Evolutionary conservation across 2,888 invertebrate genomes (phyloP).

Genomic region (Pyralis farinalis): DNA sequence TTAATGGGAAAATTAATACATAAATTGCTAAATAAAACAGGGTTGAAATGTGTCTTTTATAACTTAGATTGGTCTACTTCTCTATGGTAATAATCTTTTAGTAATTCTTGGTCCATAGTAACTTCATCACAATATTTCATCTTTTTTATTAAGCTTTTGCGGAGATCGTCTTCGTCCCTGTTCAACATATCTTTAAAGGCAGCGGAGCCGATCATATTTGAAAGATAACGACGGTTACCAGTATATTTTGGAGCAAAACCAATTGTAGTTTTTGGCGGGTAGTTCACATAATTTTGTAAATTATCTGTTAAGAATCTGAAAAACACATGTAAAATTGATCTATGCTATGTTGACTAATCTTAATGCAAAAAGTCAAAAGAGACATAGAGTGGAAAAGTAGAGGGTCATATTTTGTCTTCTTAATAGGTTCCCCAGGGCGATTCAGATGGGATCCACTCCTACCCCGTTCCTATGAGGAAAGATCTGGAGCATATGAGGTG

Average conservation of each 20-base stretch:
- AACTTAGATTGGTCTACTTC: constrained; percentile 42
- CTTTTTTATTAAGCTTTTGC: constrained; percentile 38
- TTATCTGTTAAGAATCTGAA: constrained; percentile 51
- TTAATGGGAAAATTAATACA: too few species aligned
- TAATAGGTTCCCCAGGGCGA: too few species aligned
- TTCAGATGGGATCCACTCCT: too few species aligned
- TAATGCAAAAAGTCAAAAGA: too few species aligned
- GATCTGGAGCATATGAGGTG: too few species aligned
- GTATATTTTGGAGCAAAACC: constrained; percentile 54
- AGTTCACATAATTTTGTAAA: constrained; percentile 46
- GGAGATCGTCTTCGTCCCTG: constrained; percentile 41
- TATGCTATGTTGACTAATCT: too few species aligned
- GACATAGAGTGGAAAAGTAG: too few species aligned
- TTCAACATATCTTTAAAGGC: constrained; percentile 51
- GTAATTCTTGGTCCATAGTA: constrained; percentile 37
- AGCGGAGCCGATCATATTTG: constrained; percentile 49
- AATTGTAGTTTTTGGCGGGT: constrained; percentile 57
- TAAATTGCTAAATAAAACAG: too few species aligned
- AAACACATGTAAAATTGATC: constrained; percentile 10
- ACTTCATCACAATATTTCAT: constrained; percentile 51
- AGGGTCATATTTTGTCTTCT: too few species aligned
- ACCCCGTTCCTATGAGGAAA: too few species aligned
- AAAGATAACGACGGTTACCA: constrained; percentile 60
- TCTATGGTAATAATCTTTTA: constrained; percentile 49
- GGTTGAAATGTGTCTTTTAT: too few species aligned